These are phyloP conservation scores for Ctena decussata DNA, from an alignment of 2,888 invertebrate genomes.

Conservation along the genomic window DNA sequence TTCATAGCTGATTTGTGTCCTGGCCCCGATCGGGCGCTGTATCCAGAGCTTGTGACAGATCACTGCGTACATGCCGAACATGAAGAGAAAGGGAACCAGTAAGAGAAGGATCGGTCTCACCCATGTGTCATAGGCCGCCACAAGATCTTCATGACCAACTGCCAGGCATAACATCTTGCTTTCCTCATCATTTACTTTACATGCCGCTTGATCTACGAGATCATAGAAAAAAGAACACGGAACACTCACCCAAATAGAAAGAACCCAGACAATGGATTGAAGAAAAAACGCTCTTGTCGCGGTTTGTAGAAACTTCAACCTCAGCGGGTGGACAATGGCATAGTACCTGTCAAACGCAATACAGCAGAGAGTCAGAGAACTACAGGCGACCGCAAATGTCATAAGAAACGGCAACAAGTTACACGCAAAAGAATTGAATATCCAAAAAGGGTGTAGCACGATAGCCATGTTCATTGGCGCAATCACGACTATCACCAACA, in stretches of 20 bases:
- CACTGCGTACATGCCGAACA: slow-evolving; percentile 70
- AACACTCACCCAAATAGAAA: slow-evolving; percentile 63
- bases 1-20: slow-evolving; percentile 47
- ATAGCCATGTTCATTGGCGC: slow-evolving; percentile 71
- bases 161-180: not conserved
- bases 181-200: slow-evolving; percentile 33
- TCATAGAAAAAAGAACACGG: slow-evolving; percentile 73
- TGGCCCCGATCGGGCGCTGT: slow-evolving; percentile 60
- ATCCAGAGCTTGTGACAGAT: slow-evolving; percentile 77
- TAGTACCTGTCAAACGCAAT: slow-evolving; percentile 78
- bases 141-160: not conserved
- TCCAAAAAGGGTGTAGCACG: slow-evolving; percentile 63
- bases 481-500: slow-evolving; percentile 69
- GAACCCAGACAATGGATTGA: slow-evolving; percentile 68
- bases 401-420: slow-evolving; percentile 72
- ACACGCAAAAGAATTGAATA: slow-evolving; percentile 70
- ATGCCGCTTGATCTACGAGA: slow-evolving; percentile 43
- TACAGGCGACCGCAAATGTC: slow-evolving; percentile 71
- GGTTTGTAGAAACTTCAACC: slow-evolving; percentile 69
- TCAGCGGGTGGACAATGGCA: slow-evolving; percentile 76
- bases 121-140: slow-evolving; percentile 57
- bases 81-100: slow-evolving; percentile 68
- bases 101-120: slow-evolving; percentile 67
- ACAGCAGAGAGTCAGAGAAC: slow-evolving; percentile 75
- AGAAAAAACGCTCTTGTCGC: slow-evolving; percentile 59